These are phyloP conservation scores for Anagrus nilaparvatae DNA, from an alignment of 1,140 invertebrate species.

Conservation along the genomic window DNA sequence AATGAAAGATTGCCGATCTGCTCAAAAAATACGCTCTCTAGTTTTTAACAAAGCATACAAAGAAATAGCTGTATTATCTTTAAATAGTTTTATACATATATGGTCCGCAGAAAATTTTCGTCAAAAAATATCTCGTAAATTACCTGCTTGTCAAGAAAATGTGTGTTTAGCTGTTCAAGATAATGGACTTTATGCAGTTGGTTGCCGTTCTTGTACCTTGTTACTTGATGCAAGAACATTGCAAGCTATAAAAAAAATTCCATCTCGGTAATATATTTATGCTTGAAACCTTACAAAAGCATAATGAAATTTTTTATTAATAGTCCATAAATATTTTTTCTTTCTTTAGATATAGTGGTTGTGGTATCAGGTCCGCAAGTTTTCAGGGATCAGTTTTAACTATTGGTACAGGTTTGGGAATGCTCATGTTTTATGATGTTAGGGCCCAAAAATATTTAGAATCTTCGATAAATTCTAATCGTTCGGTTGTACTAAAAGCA, in stretches of 20 bases:
- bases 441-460: conserved; percentile 85
- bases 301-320: background rate
- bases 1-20: conserved; percentile 63
- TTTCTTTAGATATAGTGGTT: conserved; percentile 59
- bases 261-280: conserved; percentile 29
- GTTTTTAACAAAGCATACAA: conserved; percentile 77
- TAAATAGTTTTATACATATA: conserved; percentile 86
- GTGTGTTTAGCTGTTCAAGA: conserved; percentile 83
- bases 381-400: conserved; percentile 84
- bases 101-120: conserved; percentile 79
- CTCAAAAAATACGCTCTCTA: conserved; percentile 77
- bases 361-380: conserved; percentile 80
- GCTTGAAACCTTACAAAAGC: conserved; percentile 1
- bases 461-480: conserved; percentile 75
- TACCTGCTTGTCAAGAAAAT: conserved; percentile 84
- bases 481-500: conserved; percentile 79
- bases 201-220: conserved; percentile 85
- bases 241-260: conserved; percentile 58
- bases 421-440: conserved; percentile 89
- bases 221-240: conserved; percentile 79
- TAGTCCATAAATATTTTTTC: background rate
- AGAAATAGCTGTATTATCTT: conserved; percentile 83
- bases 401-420: conserved; percentile 84
- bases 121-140: conserved; percentile 74
- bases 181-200: conserved; percentile 79